Conservation (phyloP, 2,888 invertebrate species). For the Phanerotoma sp. region DNA sequence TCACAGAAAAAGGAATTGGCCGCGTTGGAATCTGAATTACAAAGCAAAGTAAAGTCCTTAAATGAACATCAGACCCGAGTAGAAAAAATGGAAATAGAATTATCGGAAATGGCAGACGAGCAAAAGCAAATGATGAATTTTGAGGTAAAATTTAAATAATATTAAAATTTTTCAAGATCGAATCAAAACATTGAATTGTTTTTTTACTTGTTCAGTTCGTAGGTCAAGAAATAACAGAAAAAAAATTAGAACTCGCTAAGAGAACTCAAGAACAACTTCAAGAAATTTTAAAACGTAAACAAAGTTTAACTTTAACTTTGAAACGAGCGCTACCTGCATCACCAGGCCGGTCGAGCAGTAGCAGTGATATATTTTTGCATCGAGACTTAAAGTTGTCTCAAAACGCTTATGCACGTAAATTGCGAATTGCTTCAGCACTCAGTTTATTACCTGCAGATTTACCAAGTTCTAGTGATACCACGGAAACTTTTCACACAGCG, state of each 20-base stretch:
- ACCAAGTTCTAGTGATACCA: conserved; percentile 57
- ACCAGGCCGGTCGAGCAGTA: conserved; percentile 44
- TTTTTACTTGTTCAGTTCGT: conserved; percentile 40
- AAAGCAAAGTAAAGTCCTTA: conserved; percentile 64
- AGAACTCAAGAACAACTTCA: conserved; percentile 60
- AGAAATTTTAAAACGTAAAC: conserved; percentile 60
- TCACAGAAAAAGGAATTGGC: conserved; percentile 71
- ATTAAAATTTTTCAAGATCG: neutral
- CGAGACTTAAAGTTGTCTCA: conserved; percentile 43
- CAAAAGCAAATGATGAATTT: conserved; percentile 56
- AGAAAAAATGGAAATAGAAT: conserved; percentile 69
- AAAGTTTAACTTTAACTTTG: conserved; percentile 70
- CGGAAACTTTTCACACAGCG: conserved; percentile 77
- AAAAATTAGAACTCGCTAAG: conserved; percentile 57
- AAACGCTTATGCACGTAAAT: conserved; percentile 47
- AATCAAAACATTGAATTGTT: neutral
- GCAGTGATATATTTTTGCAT: conserved; percentile 41
- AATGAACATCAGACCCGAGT: conserved; percentile 68
- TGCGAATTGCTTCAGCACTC: conserved; percentile 50
- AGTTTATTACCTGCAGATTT: conserved; percentile 45
- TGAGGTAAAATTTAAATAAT: conserved; percentile 39
- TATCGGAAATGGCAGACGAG: conserved; percentile 68
- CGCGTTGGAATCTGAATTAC: conserved; percentile 69
- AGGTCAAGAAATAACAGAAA: conserved; percentile 45
- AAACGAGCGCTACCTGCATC: conserved; percentile 61